A percentile compares a stretch with the other conserved stretches of the same genome.
Evolutionary conservation across 2,113 vertebrate species (phyloP).

Genomic region (Bambusicola thoracicus): DNA sequence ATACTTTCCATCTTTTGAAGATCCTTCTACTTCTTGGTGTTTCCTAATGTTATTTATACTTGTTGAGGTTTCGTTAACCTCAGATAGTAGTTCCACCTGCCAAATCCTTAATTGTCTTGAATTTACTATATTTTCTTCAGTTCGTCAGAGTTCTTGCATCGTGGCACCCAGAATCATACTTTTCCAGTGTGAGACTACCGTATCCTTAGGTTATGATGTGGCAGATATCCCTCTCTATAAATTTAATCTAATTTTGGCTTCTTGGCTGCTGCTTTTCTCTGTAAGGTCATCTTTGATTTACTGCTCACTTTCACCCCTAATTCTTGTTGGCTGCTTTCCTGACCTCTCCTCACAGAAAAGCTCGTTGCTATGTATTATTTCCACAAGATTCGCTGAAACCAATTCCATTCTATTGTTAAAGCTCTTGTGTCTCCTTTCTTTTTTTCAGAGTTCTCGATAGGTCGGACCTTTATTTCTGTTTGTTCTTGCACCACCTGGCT

Average conservation of each 20-base stretch:
- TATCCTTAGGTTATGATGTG: background rate
- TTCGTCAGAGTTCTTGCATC: background rate
- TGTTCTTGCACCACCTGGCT: conserved; percentile 19
- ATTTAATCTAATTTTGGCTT: background rate
- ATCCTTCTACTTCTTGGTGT: background rate
- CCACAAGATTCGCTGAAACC: background rate
- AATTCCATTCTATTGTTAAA: conserved; percentile 30
- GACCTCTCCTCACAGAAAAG: background rate
- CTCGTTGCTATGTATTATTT: background rate
- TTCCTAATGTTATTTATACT: conserved; percentile 9
- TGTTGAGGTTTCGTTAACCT: conserved; percentile 40
- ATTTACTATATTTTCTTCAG: background rate
- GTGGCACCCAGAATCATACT: background rate
- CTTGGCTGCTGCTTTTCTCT: background rate
- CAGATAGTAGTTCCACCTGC: background rate
- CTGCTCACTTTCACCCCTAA: background rate
- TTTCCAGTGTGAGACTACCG: background rate
- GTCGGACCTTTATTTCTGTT: conserved; percentile 19
- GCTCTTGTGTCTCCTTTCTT: background rate
- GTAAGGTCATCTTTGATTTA: background rate
- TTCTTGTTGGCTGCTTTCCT: conserved; percentile 7
- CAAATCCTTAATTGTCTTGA: conserved; percentile 3
- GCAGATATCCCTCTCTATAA: background rate
- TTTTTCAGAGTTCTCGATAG: background rate
- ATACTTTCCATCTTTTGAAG: conserved; percentile 31